Percentiles rank a stretch among this genome's conserved stretches.
These are phyloP conservation scores for Lagopus leucura DNA, from an alignment of 2,113 vertebrate species.

Conservation along the genomic window DNA sequence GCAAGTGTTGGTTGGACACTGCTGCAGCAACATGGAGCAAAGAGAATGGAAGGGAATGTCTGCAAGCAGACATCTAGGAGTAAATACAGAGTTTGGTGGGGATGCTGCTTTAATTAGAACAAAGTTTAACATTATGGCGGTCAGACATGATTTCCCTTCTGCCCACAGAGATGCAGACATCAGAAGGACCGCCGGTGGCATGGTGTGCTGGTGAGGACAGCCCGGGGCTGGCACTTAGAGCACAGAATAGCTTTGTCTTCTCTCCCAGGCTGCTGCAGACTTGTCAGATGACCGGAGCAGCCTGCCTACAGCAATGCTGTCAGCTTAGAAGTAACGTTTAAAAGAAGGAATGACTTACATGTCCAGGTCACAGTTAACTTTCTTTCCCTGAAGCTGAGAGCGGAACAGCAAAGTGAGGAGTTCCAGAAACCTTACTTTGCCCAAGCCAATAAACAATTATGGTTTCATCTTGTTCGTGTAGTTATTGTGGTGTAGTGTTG, in stretches of 20 bases:
- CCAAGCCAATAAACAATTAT: not conserved
- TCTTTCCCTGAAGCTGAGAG: not conserved
- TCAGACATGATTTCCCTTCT: not conserved
- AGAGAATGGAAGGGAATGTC: not conserved
- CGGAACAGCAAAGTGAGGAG: not conserved
- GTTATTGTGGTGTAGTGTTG: not conserved
- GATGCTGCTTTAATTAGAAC: not conserved
- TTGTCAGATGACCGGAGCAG: not conserved
- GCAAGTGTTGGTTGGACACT: not conserved
- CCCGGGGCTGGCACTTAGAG: not conserved
- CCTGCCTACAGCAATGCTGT: not conserved
- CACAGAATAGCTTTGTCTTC: not conserved
- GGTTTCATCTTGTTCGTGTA: not conserved
- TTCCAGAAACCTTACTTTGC: not conserved
- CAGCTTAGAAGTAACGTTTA: not conserved
- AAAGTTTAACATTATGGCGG: not conserved
- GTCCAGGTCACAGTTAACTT: not conserved
- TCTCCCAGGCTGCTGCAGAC: not conserved
- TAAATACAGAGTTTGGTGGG: not conserved
- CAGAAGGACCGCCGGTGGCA: not conserved
- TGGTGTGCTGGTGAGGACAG: not conserved
- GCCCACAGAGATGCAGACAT: not conserved
- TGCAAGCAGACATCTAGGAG: not conserved
- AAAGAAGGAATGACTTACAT: not conserved
- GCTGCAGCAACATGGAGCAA: not conserved